Base-by-base conservation (phyloP, 2,797 vertebrate species). In the Buceros bicornis region DNA sequence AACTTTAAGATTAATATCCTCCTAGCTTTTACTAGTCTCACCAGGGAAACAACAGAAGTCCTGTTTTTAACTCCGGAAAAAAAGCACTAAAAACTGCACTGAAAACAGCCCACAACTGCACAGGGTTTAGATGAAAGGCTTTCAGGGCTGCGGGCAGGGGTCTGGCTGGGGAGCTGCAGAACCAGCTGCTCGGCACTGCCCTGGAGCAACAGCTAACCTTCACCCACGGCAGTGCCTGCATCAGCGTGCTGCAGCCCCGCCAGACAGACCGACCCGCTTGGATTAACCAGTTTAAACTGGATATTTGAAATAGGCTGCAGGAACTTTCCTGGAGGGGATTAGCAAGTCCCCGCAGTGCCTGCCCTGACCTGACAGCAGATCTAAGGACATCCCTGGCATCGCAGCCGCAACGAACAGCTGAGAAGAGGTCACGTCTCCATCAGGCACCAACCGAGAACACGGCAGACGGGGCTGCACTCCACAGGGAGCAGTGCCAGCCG, bases 261-360 rank as follows among this genome's bases (percentile, higher is more conserved):
- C 93, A 64, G 89, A 24, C 76, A 80, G 35, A 89, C 94, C 56
- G 5, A 73, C 78, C 89, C 18, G 19, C 74, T 51, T 2, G 20
- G 87, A 93, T 89, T 37, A 94, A 80, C 93, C 89, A 15, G 78
- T 73, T 89, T 79, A 26, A 91, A 81, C 82, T 2, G 74, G 48
- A 4, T 31, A 2, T 16, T 89, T 29, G 67, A 53, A 89, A 77
- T 45, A 73, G 94, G 13, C 56, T 9, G 1, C 87, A 69, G 78
- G 58, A 84, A 82, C 91, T 84, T 82, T 82, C 87, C 96, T 13
- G 84, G 16, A 33, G 82, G 91, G 89, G 84, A 94, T 92, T 78
- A 89, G 71, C 2, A 1, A 64, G 62, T 79, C 73, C 73, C 40
- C 0, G 5, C 62, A 87, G 81, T 0, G 74, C 93, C 84, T 85